Evolutionary conservation across 2,888 invertebrate genomes (phyloP), one percentile per base, ranked within the genome.

Genomic region (Sepiola atlantica): DNA sequence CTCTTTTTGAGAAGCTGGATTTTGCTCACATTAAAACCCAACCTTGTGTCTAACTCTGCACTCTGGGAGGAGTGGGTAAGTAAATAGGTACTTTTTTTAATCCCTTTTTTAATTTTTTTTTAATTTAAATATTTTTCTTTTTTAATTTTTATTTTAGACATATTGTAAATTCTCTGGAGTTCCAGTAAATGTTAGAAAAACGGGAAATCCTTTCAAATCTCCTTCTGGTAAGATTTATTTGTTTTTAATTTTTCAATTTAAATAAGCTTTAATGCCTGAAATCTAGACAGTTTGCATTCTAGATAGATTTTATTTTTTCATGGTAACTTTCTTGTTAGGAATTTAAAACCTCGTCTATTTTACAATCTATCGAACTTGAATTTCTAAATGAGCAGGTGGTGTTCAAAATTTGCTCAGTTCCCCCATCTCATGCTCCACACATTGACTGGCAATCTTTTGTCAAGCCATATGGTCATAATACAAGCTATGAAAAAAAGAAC

Each of bases 151-250:
- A 95, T 97, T 97, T 94, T 97, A 98, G 98, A 98, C 98, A 1
- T 98, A 98, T 96, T 97, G 98, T 24, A 98, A 98, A 97, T 98
- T 98, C 98, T 98, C 98, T 96, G 98, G 98, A 95, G 98, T 98
- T 95, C 98, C 98, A 94, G 98, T 98, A 61, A 98, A 98, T 97
- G 98, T 98, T 95, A 98, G 98, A 96, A 98, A 98, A 96, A 98
- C 98, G 93, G 98, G 97, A 95, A 98, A 98, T 97, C 98, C 98
- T 94, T 98, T 97, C 97, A 98, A 98, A 95, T 98, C 98, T 21
- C 98, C 98, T 14, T 98, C 98, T 96, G 98, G 98, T 94, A 98
- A 97, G 91, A 45, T 54, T 55, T 32, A 12, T 16, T 14, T 77
- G 10, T 61, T 61, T 77, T n/a, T n/a, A n/a, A n/a, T n/a, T n/a